Evolutionary conservation across 1,140 invertebrate species (phyloP).

Genomic region (Conus ventricosus): DNA sequence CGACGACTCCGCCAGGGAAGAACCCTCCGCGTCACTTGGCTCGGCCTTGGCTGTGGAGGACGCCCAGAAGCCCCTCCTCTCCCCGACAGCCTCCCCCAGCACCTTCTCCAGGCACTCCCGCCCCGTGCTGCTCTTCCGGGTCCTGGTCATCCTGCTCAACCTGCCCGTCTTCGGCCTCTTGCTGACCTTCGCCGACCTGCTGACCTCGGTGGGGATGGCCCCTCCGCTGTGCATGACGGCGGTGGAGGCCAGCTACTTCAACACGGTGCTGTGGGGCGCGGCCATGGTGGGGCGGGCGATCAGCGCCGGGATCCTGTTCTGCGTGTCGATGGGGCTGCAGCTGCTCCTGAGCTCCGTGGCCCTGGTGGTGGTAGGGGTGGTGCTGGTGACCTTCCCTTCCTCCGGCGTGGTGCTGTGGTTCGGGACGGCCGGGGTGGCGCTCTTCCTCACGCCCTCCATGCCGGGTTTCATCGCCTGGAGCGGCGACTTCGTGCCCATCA

Average conservation of each 20-base stretch:
- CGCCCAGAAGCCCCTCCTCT: not conserved
- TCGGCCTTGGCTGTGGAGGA: not conserved
- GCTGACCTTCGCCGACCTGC: constrained; percentile 36
- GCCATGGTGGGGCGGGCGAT: constrained; percentile 30
- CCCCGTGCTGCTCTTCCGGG: not conserved
- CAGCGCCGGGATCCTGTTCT: constrained; percentile 28
- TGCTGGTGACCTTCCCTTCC: not conserved
- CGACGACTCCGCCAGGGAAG: not conserved
- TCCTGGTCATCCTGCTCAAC: constrained; percentile 34
- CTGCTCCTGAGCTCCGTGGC: constrained; percentile 26
- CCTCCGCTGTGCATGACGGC: constrained; percentile 29
- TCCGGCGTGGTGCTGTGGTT: constrained; percentile 34
- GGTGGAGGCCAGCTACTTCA: constrained; percentile 27
- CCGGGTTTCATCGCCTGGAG: constrained; percentile 41
- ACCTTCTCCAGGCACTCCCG: not conserved
- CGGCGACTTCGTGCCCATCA: constrained; percentile 22
- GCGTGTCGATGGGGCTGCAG: constrained; percentile 19
- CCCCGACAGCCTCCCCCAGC: not conserved
- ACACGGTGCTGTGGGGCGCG: constrained; percentile 35
- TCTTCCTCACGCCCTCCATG: constrained; percentile 38
- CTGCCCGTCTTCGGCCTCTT: constrained; percentile 38
- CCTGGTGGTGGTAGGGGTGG: not conserved
- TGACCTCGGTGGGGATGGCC: constrained; percentile 30
- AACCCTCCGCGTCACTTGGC: not conserved
- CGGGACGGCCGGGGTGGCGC: constrained; percentile 30